Evolutionary conservation across 1,140 invertebrate genomes (phyloP).

Genomic region (Pygmarrhopalites habei): DNA sequence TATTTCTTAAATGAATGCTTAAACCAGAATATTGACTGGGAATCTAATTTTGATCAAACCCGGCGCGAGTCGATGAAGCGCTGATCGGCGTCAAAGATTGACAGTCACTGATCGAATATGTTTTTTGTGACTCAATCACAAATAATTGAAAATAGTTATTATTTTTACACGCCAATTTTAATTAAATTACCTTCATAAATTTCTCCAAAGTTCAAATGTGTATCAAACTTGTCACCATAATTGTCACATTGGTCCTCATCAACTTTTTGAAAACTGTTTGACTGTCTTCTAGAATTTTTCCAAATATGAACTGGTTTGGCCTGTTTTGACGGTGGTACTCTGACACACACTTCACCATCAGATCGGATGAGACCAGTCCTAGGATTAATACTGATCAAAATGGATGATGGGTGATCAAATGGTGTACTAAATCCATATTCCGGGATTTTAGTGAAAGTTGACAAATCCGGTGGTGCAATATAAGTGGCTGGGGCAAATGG

Average conservation of each 20-base stretch:
- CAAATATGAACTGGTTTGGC: slow-evolving; percentile 14
- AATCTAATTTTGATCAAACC: too few relatives aligned
- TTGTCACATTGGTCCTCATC: background rate
- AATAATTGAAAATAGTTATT: too few relatives aligned
- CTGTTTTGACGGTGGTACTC: too few relatives aligned
- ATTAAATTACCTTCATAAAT: slow-evolving; percentile 4
- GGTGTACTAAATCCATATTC: background rate
- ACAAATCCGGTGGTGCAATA: background rate
- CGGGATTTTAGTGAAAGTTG: background rate
- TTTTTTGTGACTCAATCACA: too few relatives aligned
- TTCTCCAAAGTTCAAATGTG: slow-evolving; percentile 7
- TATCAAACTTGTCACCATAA: background rate
- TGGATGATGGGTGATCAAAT: background rate
- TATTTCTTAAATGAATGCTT: too few relatives aligned
- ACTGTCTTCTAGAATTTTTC: background rate
- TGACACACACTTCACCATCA: slow-evolving; percentile 1
- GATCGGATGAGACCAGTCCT: slow-evolving; percentile 2
- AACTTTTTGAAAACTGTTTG: slow-evolving; percentile 4
- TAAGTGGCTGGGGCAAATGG: slow-evolving; percentile 12
- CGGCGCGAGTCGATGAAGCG: too few relatives aligned
- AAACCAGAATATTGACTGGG: too few relatives aligned
- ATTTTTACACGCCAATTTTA: too few relatives aligned
- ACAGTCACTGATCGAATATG: too few relatives aligned
- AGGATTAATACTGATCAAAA: slow-evolving; percentile 10
- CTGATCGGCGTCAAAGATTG: too few relatives aligned